Evolutionary conservation across 2,888 invertebrate genomes (phyloP).

Genomic region (Caradrina clavipalpis): DNA sequence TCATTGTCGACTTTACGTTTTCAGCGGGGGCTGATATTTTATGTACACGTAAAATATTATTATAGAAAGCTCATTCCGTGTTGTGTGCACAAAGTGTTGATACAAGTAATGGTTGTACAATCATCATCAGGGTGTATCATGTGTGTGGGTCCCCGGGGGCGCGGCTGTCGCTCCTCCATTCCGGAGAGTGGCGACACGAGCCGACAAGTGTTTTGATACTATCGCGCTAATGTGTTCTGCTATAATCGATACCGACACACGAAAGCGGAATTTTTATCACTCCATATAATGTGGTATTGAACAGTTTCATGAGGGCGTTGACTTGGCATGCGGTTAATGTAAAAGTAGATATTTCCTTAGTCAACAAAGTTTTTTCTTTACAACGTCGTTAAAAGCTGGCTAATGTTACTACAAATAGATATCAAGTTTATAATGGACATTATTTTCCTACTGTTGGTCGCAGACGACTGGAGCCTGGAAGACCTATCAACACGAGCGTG

Average conservation of each 20-base stretch:
- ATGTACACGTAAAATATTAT: slow-evolving; percentile 22
- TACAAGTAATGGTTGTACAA: slow-evolving; percentile 63
- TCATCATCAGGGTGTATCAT: slow-evolving; percentile 56
- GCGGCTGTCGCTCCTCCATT: slow-evolving; percentile 69
- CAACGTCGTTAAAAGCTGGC: slow-evolving; percentile 60
- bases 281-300: slow-evolving; percentile 53
- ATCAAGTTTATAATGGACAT: slow-evolving; percentile 44
- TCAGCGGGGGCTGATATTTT: slow-evolving; percentile 9
- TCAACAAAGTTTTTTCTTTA: slow-evolving; percentile 56
- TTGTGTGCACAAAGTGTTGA: slow-evolving; percentile 53
- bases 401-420: slow-evolving; percentile 51
- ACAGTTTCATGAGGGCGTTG: slow-evolving; percentile 64
- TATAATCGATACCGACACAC: slow-evolving; percentile 78
- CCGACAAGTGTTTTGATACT: slow-evolving; percentile 82
- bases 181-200: slow-evolving; percentile 77
- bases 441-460: slow-evolving; percentile 30
- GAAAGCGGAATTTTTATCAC: slow-evolving; percentile 68
- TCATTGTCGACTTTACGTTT: slow-evolving; percentile 26
- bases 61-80: slow-evolving; percentile 35
- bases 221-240: slow-evolving; percentile 82
- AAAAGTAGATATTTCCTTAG: slow-evolving; percentile 55
- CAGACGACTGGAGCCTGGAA: neutral
- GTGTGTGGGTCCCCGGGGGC: slow-evolving; percentile 67
- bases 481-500: slow-evolving; percentile 16
- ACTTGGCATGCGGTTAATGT: slow-evolving; percentile 60